These are phyloP conservation scores for Brachymystax lenok DNA, from an alignment of 2,797 vertebrate species.

Conservation along the genomic window DNA sequence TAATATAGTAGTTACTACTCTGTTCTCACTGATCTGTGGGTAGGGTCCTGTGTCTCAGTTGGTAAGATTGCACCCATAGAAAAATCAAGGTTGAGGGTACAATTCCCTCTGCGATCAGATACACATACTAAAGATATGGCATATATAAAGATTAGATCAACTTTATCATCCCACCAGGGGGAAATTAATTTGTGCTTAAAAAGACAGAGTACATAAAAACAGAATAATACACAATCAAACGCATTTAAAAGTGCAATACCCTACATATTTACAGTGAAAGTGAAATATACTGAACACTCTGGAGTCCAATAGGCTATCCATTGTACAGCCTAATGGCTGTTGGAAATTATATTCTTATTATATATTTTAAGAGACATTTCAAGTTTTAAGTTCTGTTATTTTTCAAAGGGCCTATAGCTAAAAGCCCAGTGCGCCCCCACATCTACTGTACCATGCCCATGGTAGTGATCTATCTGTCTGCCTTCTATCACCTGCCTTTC, in stretches of 20 bases:
- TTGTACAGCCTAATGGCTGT: too few species aligned
- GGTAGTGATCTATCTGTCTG: constrained; percentile 12
- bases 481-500: constrained; percentile 62
- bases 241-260: too few species aligned
- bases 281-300: too few species aligned
- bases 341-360: too few species aligned
- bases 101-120: not conserved
- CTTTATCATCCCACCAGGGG: too few species aligned
- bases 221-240: too few species aligned
- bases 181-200: too few species aligned
- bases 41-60: not conserved
- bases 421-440: not conserved
- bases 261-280: too few species aligned
- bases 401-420: not conserved
- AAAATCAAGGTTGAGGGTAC: not conserved
- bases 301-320: too few species aligned
- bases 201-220: too few species aligned
- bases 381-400: not conserved
- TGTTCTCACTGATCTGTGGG: not conserved
- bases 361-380: not conserved
- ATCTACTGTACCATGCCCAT: constrained; percentile 17
- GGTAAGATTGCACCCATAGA: not conserved
- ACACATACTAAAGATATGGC: not conserved
- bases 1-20: not conserved
- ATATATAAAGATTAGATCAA: not conserved